Percentiles rank a stretch among this genome's conserved stretches.
These are phyloP conservation scores for Penaeus chinensis DNA, from an alignment of 1,140 invertebrate species.

Conservation along the genomic window DNA sequence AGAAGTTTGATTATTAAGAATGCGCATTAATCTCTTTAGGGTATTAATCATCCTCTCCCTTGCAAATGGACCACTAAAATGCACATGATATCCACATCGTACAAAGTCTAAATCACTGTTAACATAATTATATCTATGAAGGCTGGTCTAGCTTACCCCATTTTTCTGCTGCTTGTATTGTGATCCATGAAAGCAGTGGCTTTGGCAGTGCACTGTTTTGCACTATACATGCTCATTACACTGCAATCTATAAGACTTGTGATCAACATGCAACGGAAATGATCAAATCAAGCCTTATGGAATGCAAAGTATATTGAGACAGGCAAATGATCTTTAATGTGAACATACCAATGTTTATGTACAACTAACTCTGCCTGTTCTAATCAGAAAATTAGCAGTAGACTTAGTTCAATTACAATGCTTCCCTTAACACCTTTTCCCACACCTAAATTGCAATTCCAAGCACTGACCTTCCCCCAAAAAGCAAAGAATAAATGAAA, in stretches of 20 bases:
- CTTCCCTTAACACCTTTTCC: too few species aligned
- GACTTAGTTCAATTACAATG: too few species aligned
- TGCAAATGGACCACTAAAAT: constrained; percentile 1
- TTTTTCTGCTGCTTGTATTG: constrained; percentile 60
- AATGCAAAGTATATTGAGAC: neutral
- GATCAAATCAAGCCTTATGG: neutral
- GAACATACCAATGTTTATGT: too few species aligned
- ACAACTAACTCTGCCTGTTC: too few species aligned
- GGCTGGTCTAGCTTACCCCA: constrained; percentile 61
- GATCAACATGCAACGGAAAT: neutral
- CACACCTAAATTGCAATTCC: neutral
- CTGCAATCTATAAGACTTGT: constrained; percentile 6
- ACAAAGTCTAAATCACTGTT: neutral
- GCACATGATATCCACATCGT: neutral
- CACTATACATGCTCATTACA: constrained; percentile 23
- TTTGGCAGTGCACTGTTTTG: constrained; percentile 23
- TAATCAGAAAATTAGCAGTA: too few species aligned
- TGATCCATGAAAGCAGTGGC: constrained; percentile 55
- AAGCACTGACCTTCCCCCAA: neutral
- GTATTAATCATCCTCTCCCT: too few species aligned
- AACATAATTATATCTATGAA: constrained; percentile 22
- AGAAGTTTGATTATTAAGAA: too few species aligned
- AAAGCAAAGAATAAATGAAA: neutral
- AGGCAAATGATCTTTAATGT: too few species aligned
- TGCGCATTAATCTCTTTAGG: too few species aligned